These are phyloP conservation scores for Thamnophis sirtalis DNA, from an alignment of 2,113 vertebrate species.

Conservation along the genomic window DNA sequence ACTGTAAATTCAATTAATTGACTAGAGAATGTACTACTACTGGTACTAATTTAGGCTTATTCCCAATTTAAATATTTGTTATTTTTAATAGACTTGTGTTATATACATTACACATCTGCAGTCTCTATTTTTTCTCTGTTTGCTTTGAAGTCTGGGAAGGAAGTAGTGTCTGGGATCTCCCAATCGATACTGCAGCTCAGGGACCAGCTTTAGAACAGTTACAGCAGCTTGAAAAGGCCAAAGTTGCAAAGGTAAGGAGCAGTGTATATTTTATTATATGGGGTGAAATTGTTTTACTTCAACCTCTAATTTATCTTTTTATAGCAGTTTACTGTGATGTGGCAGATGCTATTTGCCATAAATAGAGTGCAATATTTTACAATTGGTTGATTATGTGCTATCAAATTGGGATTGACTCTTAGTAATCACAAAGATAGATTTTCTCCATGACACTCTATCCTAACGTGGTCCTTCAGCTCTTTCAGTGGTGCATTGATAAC, in stretches of 20 bases:
- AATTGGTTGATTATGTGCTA: neutral
- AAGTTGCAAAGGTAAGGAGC: slow-evolving; percentile 80
- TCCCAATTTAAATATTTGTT: slow-evolving; percentile 35
- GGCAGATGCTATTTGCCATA: neutral
- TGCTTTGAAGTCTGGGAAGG: slow-evolving; percentile 86
- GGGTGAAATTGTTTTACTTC: neutral
- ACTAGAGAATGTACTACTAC: neutral
- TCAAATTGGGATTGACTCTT: neutral
- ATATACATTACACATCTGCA: neutral
- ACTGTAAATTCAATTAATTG: neutral
- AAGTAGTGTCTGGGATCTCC: slow-evolving; percentile 96
- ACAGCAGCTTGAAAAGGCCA: slow-evolving; percentile 94
- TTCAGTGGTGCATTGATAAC: neutral
- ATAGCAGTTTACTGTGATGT: neutral
- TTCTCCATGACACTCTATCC: neutral
- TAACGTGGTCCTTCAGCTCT: neutral
- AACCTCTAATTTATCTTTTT: neutral
- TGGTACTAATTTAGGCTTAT: neutral
- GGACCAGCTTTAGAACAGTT: slow-evolving; percentile 92
- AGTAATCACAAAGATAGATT: neutral
- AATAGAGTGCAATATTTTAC: no score
- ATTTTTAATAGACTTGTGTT: neutral
- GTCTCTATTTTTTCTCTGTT: slow-evolving; percentile 35
- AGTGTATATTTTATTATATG: neutral
- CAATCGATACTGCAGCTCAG: slow-evolving; percentile 84